A percentile compares a stretch with the other conserved stretches of the same genome.
Evolutionary conservation across 2,888 invertebrate species (phyloP).

Genomic region (Ophion slaviceki): DNA sequence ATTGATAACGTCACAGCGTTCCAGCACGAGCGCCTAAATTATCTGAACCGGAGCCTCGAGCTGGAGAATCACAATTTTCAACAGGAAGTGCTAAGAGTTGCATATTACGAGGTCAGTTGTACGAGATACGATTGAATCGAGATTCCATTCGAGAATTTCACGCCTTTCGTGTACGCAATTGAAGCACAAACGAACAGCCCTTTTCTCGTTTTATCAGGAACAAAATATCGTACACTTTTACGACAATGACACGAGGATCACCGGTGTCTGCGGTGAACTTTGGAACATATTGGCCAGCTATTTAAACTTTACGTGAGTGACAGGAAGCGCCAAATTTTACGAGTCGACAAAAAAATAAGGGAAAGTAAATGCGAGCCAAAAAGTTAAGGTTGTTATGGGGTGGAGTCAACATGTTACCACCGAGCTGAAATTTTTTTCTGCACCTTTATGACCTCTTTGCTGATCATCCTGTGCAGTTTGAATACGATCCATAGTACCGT

Average conservation of each 20-base stretch:
- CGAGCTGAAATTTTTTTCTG: no score
- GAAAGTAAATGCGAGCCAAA: background rate
- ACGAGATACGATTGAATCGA: background rate
- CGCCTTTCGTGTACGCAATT: background rate
- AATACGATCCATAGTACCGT: no score
- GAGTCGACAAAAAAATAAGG: background rate
- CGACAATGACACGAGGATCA: constrained; percentile 56
- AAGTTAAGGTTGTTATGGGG: no score
- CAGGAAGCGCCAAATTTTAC: background rate
- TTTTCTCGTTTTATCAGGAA: constrained; percentile 12
- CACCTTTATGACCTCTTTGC: no score
- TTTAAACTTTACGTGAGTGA: constrained; percentile 71
- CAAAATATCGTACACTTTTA: constrained; percentile 38
- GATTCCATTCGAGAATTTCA: background rate
- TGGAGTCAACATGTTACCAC: no score
- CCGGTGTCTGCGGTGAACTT: constrained; percentile 66
- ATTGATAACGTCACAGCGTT: constrained; percentile 54
- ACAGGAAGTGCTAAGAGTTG: constrained; percentile 45
- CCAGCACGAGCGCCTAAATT: constrained; percentile 18
- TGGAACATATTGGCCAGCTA: constrained; percentile 67
- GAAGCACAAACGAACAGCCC: background rate
- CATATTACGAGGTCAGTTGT: constrained; percentile 64
- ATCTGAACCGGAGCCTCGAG: constrained; percentile 41
- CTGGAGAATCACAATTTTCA: constrained; percentile 63
- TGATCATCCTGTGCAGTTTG: no score